Evolutionary conservation across 1,140 invertebrate genomes (phyloP).

Genomic region (Phthorimaea operculella): DNA sequence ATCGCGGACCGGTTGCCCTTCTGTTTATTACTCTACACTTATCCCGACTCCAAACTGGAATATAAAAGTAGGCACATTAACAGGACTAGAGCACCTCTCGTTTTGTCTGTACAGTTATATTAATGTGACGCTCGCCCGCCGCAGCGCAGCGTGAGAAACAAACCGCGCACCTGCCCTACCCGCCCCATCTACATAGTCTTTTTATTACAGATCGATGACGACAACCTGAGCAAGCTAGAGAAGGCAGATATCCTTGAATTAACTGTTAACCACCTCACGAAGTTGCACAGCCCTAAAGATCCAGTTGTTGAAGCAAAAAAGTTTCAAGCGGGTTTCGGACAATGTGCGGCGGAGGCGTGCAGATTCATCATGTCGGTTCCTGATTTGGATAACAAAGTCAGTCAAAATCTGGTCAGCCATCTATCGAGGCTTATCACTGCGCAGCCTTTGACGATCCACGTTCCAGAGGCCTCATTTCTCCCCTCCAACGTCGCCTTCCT

Average conservation of each 20-base stretch:
- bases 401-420: conserved; percentile 69
- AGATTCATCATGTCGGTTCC: conserved; percentile 76
- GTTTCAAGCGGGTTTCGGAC: conserved; percentile 83
- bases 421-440: conserved; percentile 52
- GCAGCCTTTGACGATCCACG: conserved; percentile 57
- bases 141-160: conserved; percentile 39
- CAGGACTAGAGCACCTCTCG: conserved; percentile 21
- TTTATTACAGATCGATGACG: conserved; percentile 75
- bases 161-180: conserved; percentile 34
- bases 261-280: conserved; percentile 86
- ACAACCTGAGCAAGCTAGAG: conserved; percentile 86
- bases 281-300: conserved; percentile 72
- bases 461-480: conserved; percentile 54
- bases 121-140: conserved; percentile 38
- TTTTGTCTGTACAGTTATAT: conserved; percentile 48
- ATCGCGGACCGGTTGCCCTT: conserved; percentile 53
- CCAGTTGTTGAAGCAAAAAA: conserved; percentile 72
- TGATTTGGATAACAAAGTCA: conserved; percentile 71
- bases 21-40: conserved; percentile 43
- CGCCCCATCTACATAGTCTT: conserved; percentile 21
- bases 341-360: conserved; percentile 84
- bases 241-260: conserved; percentile 92
- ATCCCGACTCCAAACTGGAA: conserved; percentile 41
- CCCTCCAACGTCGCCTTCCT: conserved; percentile 55
- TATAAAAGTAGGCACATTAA: conserved; percentile 53